Base-by-base conservation (phyloP, 1,140 invertebrate species). In the Drosophila azteca region DNA sequence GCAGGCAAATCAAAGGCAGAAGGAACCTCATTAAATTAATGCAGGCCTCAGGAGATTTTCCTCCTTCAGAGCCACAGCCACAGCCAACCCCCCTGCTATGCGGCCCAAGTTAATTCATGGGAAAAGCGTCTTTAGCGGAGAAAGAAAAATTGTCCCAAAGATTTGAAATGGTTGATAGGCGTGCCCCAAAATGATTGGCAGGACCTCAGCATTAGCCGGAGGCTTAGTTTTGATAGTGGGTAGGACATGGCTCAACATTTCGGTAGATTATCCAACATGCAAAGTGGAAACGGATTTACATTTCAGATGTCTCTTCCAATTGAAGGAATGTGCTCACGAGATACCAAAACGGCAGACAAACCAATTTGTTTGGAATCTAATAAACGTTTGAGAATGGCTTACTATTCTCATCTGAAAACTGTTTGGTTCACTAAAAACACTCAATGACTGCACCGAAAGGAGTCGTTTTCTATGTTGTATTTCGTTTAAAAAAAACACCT, bases 1-100 rank as follows among this genome's bases (percentile, higher is more conserved):
- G 52, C 59, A 65, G 43, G 55, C 67, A 85, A 85, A 76, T 60
- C 73, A 74, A 74, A 74, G 75, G 64, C 77, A 78, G 59, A 73
- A 77, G 76, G 53, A 88, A 88, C 66, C 83, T 88, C 83, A 88
- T 88, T 88, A 88, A 88, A 88, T 88, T 88, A 88, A 88, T 88
- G 83, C 83, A 88, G 73, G 83, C 83, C 83, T 83, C 68, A 77
- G 84, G 83, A 69, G 51, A 65, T 83, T 72, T 70, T 63, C 49
- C 39, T 62, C 49, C 22, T 39, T 29, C n/a, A 35, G 2, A 22
- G 29, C 6, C 22, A 4, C 48, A 15, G 17, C 26, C 26, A 7
- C n/a, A n/a, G n/a, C n/a, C n/a, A n/a, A n/a, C n/a, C 11, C 6
- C 35, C 35, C 3, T 9, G 31, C 57, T 62, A 48, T 20, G 17